Evolutionary conservation across 2,888 invertebrate species (phyloP).

Genomic region (Drosophila antonietae): DNA sequence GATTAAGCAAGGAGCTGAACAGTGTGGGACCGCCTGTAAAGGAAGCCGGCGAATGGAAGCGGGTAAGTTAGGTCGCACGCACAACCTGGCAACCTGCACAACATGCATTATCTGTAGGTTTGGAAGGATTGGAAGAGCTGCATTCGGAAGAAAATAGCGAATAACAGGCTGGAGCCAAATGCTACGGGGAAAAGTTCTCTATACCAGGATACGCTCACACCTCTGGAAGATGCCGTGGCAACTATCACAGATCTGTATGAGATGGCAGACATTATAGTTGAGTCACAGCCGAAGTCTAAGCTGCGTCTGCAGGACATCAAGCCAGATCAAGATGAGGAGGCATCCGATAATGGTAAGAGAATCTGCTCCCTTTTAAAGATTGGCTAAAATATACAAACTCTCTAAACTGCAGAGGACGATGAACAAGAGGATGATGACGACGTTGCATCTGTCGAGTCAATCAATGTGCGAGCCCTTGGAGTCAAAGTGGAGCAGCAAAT

Average conservation of each 20-base stretch:
- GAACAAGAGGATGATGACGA: constrained; percentile 45
- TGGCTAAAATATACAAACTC: not conserved
- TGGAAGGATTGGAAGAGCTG: constrained; percentile 70
- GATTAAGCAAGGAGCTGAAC: constrained; percentile 60
- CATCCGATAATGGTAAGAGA: constrained; percentile 52
- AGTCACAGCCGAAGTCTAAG: constrained; percentile 46
- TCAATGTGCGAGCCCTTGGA: constrained; percentile 21
- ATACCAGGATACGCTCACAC: constrained; percentile 64
- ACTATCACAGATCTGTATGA: constrained; percentile 60
- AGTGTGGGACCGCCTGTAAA: constrained; percentile 69
- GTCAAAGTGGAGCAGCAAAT: constrained; percentile 40
- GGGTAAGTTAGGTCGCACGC: constrained; percentile 36
- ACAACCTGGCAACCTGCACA: not conserved
- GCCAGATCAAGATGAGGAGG: constrained; percentile 44
- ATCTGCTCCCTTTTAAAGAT: not conserved
- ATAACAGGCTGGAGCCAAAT: constrained; percentile 58
- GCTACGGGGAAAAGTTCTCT: constrained; percentile 56
- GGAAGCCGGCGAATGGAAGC: constrained; percentile 64
- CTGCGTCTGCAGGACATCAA: constrained; percentile 43
- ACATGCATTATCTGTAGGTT: constrained; percentile 35
- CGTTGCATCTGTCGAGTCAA: constrained; percentile 31
- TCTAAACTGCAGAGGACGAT: constrained; percentile 26
- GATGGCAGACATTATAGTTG: constrained; percentile 59
- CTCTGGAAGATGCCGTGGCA: constrained; percentile 66
- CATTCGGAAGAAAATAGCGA: constrained; percentile 64